Conservation (phyloP, 2,888 invertebrate species). For the Autographa gamma region DNA sequence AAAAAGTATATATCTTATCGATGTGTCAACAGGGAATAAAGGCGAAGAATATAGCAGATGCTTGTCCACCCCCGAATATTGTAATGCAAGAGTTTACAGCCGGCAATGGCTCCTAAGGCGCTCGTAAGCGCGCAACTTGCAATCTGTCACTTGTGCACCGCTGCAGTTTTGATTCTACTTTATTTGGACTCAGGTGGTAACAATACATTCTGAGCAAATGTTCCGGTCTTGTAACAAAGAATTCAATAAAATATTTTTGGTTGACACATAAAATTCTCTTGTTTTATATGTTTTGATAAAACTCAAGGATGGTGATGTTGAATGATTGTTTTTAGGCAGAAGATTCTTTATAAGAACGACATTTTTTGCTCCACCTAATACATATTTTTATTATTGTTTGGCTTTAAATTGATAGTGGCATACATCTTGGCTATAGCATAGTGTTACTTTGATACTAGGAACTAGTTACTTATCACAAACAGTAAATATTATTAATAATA, state of each 20-base stretch:
- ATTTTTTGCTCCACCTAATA: no score
- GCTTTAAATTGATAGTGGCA: no score
- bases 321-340: no score
- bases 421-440: no score
- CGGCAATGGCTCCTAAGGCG: slow-evolving; percentile 44
- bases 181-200: slow-evolving; percentile 26
- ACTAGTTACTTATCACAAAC: no score
- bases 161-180: slow-evolving; percentile 40
- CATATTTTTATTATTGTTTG: no score
- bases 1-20: neutral
- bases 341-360: no score
- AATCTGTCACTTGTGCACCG: slow-evolving; percentile 45
- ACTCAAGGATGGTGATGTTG: no score
- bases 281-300: no score
- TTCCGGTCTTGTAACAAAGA: neutral
- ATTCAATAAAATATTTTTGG: slow-evolving; percentile 3
- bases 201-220: slow-evolving; percentile 33
- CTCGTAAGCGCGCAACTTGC: slow-evolving; percentile 46
- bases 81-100: slow-evolving; percentile 46
- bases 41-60: slow-evolving; percentile 38
- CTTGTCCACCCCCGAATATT: slow-evolving; percentile 45
- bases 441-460: no score
- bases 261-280: neutral
- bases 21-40: slow-evolving; percentile 23
- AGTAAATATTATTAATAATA: no score